These are phyloP conservation scores for Scaptomyza pallida DNA, from an alignment of 1,140 invertebrate genomes.

Conservation along the genomic window DNA sequence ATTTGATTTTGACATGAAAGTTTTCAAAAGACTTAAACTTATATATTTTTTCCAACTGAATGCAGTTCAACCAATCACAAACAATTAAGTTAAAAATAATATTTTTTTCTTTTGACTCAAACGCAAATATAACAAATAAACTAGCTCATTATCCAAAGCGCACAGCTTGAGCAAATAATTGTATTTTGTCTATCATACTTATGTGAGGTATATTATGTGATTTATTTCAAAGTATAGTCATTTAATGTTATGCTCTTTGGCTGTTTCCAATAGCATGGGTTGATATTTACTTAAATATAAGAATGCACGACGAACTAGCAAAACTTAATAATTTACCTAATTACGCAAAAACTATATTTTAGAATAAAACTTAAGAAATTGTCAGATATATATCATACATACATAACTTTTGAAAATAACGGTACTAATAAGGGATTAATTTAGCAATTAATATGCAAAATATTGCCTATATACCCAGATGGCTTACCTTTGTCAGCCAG, in stretches of 20 bases:
- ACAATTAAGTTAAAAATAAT: no score
- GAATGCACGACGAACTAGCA: neutral
- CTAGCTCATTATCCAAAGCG: conserved; percentile 27
- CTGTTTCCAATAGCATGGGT: neutral
- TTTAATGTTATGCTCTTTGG: neutral
- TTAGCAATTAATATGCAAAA: neutral
- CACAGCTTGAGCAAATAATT: conserved; percentile 18
- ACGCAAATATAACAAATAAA: conserved; percentile 27
- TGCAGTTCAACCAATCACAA: neutral
- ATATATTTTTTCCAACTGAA: neutral
- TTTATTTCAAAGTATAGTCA: neutral
- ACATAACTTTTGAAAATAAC: conserved; percentile 67
- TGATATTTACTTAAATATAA: neutral
- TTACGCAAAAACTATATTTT: conserved; percentile 6
- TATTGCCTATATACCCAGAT: conserved; percentile 12
- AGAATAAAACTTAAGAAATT: conserved; percentile 21
- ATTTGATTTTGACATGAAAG: no score
- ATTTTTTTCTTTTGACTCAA: neutral
- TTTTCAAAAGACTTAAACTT: no score
- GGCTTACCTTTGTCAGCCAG: conserved; percentile 92
- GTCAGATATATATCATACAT: conserved; percentile 28
- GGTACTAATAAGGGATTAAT: conserved; percentile 7
- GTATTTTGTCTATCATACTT: neutral
- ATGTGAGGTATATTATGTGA: neutral
- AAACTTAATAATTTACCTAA: conserved; percentile 2